A percentile compares a stretch with the other conserved stretches of the same genome.
These are phyloP conservation scores for Paramuricea clavata DNA, from an alignment of 92 coral and sea anemone genomes.

Conservation along the genomic window DNA sequence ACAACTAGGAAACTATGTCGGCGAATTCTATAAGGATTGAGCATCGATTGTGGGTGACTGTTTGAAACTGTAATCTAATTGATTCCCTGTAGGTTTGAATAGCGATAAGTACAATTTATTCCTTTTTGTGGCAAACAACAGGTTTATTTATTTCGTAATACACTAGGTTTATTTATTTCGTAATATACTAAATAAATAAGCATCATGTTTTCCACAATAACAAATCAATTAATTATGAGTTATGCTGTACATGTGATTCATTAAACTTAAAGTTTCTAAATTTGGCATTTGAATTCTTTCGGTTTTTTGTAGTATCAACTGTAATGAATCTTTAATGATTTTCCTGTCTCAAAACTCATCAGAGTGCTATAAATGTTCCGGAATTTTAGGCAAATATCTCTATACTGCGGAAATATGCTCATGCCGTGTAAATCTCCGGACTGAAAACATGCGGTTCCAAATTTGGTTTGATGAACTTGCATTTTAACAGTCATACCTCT, in stretches of 20 bases:
- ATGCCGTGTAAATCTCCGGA: slow-evolving; percentile 20
- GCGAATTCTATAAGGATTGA: background rate
- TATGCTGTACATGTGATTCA: background rate
- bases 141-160: too few species aligned
- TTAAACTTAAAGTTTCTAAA: background rate
- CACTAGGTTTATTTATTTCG: too few species aligned
- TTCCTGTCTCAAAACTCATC: slow-evolving; percentile 18
- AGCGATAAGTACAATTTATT: too few species aligned
- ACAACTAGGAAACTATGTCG: too few species aligned
- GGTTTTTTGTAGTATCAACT: background rate
- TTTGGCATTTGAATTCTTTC: slow-evolving; percentile 2
- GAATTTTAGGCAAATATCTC: slow-evolving; percentile 5
- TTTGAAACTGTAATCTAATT: background rate
- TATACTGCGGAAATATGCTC: slow-evolving; percentile 17
- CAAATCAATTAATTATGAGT: background rate
- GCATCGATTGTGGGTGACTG: background rate
- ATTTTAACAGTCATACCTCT: background rate
- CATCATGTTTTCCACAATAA: background rate
- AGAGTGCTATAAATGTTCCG: background rate
- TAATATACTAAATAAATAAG: too few species aligned
- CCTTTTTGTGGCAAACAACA: too few species aligned
- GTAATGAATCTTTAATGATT: background rate
- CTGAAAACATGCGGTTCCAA: slow-evolving; percentile 18
- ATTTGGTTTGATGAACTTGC: slow-evolving; percentile 17
- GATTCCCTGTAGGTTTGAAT: too few species aligned